phyloP scores from a whole-genome alignment of 2,888 invertebrate genomes.

The Clusia tigrina region DNA sequence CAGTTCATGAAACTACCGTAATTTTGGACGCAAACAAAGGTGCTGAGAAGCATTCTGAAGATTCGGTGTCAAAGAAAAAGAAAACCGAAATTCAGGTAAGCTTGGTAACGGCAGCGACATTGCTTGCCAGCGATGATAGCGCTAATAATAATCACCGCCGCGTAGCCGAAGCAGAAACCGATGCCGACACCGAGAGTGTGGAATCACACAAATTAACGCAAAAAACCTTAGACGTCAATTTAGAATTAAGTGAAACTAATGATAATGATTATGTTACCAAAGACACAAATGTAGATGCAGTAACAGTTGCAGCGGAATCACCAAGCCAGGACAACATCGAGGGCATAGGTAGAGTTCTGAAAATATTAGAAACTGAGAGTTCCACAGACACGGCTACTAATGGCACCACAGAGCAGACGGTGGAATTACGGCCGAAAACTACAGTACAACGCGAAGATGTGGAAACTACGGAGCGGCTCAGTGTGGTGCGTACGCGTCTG shows the following conservation, averaged over 20 bases:
- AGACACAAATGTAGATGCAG: constrained; percentile 48
- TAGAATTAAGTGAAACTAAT: constrained; percentile 45
- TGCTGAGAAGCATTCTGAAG: constrained; percentile 27
- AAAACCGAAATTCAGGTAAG: constrained; percentile 28
- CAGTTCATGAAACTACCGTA: not conserved
- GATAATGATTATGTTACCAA: constrained; percentile 55
- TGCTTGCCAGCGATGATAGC: constrained; percentile 15
- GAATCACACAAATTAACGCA: constrained; percentile 12
- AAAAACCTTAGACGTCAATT: constrained; percentile 29
- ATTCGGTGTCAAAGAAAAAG: constrained; percentile 22
- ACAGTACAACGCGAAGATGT: constrained; percentile 34
- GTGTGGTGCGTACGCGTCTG: constrained; percentile 54
- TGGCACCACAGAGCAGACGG: constrained; percentile 26
- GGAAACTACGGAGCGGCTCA: constrained; percentile 45
- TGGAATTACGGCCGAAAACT: constrained; percentile 32
- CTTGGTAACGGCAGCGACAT: constrained; percentile 23
- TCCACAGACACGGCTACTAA: not conserved
- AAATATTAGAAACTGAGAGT: constrained; percentile 22
- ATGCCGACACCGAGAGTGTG: not conserved
- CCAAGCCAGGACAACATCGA: constrained; percentile 2
- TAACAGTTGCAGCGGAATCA: constrained; percentile 32
- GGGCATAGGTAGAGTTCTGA: constrained; percentile 16
- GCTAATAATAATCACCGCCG: not conserved
- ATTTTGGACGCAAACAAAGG: constrained; percentile 1
- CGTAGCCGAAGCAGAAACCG: not conserved